phyloP scores from a whole-genome alignment of 2,888 invertebrate species.

The Nomada flava region DNA sequence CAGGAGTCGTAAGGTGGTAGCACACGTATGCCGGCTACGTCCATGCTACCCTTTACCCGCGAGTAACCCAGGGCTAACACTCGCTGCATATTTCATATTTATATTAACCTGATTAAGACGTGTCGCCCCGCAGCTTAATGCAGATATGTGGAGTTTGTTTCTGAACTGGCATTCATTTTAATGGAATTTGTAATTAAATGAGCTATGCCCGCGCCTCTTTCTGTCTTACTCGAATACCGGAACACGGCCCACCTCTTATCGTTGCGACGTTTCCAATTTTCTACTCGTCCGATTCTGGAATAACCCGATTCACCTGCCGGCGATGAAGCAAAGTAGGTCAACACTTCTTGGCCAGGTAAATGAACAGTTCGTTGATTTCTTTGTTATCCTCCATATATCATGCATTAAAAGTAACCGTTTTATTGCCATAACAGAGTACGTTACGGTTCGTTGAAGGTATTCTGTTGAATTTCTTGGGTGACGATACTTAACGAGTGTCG shows the following conservation, averaged over 20 bases:
- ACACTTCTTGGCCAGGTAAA: neutral
- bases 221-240: conserved; percentile 46
- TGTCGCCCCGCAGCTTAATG: conserved; percentile 82
- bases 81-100: conserved; percentile 84
- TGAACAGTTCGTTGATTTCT: too few species aligned
- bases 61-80: conserved; percentile 75
- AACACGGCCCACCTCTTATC: conserved; percentile 6
- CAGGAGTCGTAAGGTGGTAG: conserved; percentile 83
- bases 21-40: conserved; percentile 79
- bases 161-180: conserved; percentile 84
- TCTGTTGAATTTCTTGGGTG: conserved; percentile 31
- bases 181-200: conserved; percentile 84
- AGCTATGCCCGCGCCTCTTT: conserved; percentile 78
- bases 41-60: conserved; percentile 78
- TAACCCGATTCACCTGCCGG: too few species aligned
- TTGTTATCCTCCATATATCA: too few species aligned
- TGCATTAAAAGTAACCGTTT: neutral
- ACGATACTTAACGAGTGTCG: conserved; percentile 65
- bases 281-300: neutral
- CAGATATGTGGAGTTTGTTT: conserved; percentile 84
- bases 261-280: conserved; percentile 39
- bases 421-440: neutral
- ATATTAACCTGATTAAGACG: conserved; percentile 84
- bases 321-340: conserved; percentile 5
- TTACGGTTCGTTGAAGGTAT: neutral